Conservation (phyloP, 64 coral and sea anemone species). For the Pocillopora verrucosa region DNA sequence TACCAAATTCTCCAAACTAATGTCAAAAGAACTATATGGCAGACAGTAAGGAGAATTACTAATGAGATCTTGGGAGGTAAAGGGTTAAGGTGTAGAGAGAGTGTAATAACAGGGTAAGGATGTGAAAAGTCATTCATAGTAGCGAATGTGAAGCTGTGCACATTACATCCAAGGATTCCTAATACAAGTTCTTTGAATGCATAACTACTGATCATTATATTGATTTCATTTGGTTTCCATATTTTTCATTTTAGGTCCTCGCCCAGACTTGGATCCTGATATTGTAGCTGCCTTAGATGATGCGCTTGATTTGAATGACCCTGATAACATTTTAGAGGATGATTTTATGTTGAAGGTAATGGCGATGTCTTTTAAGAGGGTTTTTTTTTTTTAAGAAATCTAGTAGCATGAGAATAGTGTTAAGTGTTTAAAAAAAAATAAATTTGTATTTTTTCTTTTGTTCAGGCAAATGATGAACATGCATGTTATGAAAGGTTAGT, state of each 20-base stretch:
- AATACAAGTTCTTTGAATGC: no score
- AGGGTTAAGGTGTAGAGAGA: no score
- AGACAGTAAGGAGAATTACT: no score
- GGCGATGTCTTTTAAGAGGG: neutral
- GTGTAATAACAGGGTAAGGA: no score
- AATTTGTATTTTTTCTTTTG: neutral
- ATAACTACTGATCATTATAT: neutral
- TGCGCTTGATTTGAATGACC: slow-evolving; percentile 82
- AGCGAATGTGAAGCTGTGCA: no score
- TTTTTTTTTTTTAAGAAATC: neutral
- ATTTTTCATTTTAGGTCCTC: slow-evolving; percentile 60
- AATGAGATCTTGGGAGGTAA: no score
- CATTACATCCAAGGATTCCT: no score
- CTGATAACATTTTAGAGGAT: slow-evolving; percentile 85
- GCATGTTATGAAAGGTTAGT: slow-evolving; percentile 20
- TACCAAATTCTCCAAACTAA: no score
- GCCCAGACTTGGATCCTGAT: slow-evolving; percentile 94
- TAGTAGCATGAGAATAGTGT: no score
- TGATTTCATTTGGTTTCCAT: neutral
- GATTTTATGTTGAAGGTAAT: slow-evolving; percentile 87
- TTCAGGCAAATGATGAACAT: slow-evolving; percentile 17
- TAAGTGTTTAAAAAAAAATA: no score
- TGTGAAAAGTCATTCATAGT: no score
- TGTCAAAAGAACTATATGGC: no score
- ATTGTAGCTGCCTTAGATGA: slow-evolving; percentile 94